A percentile compares a stretch with the other conserved stretches of the same genome.
Evolutionary conservation across 1,140 invertebrate genomes (phyloP).

Genomic region (Diachasma alloeum): DNA sequence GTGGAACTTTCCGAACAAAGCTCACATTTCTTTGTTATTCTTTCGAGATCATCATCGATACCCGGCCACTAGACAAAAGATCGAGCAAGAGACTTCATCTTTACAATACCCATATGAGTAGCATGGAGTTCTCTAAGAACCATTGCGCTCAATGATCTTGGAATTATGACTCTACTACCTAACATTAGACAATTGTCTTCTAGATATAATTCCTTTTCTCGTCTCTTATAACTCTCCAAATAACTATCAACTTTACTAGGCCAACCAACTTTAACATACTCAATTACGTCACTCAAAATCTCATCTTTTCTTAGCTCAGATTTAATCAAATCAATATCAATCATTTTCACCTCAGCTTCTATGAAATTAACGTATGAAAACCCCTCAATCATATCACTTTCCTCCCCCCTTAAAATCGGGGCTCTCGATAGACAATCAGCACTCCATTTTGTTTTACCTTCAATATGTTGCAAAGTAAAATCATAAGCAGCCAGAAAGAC

Average conservation of each 20-base stretch:
- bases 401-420: background rate
- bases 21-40: background rate
- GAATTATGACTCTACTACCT: background rate
- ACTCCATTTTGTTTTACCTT: constrained; percentile 41
- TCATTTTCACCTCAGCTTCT: constrained; percentile 15
- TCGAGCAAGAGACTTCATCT: constrained; percentile 7
- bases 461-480: constrained; percentile 51
- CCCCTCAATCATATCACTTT: no score
- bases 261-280: constrained; percentile 29
- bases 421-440: constrained; percentile 43
- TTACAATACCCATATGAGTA: background rate
- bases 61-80: constrained; percentile 15
- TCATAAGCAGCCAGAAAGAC: constrained; percentile 48
- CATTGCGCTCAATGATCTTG: background rate
- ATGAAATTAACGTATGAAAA: constrained; percentile 8
- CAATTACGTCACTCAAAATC: constrained; percentile 22
- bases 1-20: background rate
- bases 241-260: constrained; percentile 19
- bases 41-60: constrained; percentile 2
- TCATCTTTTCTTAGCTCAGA: background rate
- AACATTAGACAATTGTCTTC: constrained; percentile 1
- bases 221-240: background rate
- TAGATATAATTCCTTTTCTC: background rate
- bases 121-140: background rate
- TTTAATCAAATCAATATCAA: constrained; percentile 7